A percentile compares a stretch with the other conserved stretches of the same genome.
These are phyloP conservation scores for Ophion ellenae DNA, from an alignment of 2,888 invertebrate genomes.

Conservation along the genomic window DNA sequence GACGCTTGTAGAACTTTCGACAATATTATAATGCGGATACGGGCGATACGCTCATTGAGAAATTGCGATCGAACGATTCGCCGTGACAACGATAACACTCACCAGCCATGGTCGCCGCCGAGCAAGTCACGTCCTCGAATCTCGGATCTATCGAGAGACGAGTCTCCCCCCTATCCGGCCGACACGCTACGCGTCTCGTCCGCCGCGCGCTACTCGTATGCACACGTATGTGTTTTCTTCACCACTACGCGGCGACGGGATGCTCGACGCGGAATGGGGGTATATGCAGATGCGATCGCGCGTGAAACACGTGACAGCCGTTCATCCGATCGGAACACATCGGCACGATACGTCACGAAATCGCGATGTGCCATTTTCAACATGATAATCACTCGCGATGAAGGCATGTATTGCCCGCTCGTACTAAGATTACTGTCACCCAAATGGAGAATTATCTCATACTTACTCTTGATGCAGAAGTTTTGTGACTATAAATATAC, in stretches of 20 bases:
- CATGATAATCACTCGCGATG: no score
- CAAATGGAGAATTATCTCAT: no score
- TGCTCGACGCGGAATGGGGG: no score
- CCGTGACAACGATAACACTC: slow-evolving; percentile 71
- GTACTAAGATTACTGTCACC: no score
- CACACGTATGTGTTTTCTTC: background rate
- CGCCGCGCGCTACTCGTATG: background rate
- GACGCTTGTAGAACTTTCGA: background rate
- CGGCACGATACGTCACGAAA: no score
- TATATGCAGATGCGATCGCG: no score
- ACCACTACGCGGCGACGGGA: background rate
- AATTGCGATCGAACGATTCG: slow-evolving; percentile 4
- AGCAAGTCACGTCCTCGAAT: slow-evolving; percentile 81
- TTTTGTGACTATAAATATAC: no score
- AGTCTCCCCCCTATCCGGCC: background rate
- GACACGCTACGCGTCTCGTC: background rate
- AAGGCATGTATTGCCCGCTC: no score
- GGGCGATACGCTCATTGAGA: background rate
- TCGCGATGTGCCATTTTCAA: no score
- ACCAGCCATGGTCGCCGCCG: slow-evolving; percentile 82
- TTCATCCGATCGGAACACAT: no score
- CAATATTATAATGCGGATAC: background rate
- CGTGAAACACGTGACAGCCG: no score
- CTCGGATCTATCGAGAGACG: slow-evolving; percentile 44
- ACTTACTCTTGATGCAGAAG: no score